Base-by-base conservation (phyloP, 2,113 vertebrate genomes). In the Canis aureus region DNA sequence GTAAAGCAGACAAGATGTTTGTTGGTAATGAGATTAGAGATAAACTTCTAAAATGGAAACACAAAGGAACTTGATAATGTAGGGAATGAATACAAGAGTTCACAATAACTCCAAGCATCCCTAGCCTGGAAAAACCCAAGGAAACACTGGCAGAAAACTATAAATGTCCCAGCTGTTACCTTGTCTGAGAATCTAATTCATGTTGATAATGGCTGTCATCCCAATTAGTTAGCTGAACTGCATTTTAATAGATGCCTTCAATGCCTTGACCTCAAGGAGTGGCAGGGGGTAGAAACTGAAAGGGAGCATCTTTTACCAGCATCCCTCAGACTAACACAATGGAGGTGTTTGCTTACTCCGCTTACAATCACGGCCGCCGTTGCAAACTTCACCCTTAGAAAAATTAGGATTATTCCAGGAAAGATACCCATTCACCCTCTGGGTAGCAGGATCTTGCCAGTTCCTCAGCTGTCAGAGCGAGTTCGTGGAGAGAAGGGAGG, bases 351-450 rank as follows among this genome's bases (percentile, higher is more conserved):
- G 97, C 97, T 98, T 98, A 98, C 98, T 98, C 98, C 96, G 97
- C 95, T 98, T 98, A 95, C 97, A 98, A 98, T 98, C 96, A 98
- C 98, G 11, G 98, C 98, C 94, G 98, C 98, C 98, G 98, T 96
- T 92, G 97, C 98, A 98, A 98, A 98, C 98, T 98, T 97, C 98
- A 98, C 98, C 98, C 98, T 98, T 98, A 98, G 98, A 98, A 98
- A 98, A 98, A 98, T 97, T 97, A 98, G 97, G 98, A 98, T 98
- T 98, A 98, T 98, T 98, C 97, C 98, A 9, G 96, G 97, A 98
- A 98, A 98, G 98, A 98, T 95, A 98, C 98, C 98, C 98, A 98
- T 98, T 98, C 98, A 98, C 98, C 97, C 98, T 98, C 92, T 97
- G 98, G 98, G 90, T 98, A 98, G 97, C 96, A 92, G 98, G 94